Conservation (phyloP, 1,140 invertebrate genomes). For the Ylistrum balloti region DNA sequence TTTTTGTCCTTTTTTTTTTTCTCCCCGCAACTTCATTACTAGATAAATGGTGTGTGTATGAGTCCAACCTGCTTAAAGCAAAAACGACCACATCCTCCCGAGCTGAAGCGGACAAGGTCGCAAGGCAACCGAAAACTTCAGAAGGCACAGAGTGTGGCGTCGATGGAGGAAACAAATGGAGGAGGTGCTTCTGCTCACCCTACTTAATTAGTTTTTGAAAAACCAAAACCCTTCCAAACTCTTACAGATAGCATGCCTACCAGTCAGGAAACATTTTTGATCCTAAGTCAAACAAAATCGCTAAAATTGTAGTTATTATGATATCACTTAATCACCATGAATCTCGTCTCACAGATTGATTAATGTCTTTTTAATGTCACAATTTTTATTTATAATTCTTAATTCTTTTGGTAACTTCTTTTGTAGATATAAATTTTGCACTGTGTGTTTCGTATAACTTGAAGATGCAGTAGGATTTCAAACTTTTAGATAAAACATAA, state of each 20-base stretch:
- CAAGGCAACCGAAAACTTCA: slow-evolving; percentile 81
- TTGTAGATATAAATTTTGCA: no score
- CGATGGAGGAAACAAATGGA: slow-evolving; percentile 79
- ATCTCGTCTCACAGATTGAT: not conserved
- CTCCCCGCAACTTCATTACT: slow-evolving; percentile 75
- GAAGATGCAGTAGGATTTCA: no score
- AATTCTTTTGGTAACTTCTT: no score
- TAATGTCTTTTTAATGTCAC: not conserved
- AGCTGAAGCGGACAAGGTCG: slow-evolving; percentile 82
- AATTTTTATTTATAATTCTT: not conserved
- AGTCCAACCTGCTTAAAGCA: slow-evolving; percentile 84
- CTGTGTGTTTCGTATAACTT: no score
- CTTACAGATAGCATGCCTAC: not conserved
- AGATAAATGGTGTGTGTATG: slow-evolving; percentile 91
- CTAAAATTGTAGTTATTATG: not conserved
- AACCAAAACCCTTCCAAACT: slow-evolving; percentile 4
- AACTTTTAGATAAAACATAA: no score
- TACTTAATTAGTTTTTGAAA: not conserved
- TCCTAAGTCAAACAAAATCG: not conserved
- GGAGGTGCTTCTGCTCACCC: slow-evolving; percentile 72
- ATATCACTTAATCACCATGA: not conserved
- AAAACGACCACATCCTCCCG: slow-evolving; percentile 77
- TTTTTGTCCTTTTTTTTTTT: slow-evolving; percentile 3
- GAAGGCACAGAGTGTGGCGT: slow-evolving; percentile 81
- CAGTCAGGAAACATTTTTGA: slow-evolving; percentile 4